These are phyloP conservation scores for Tetranychus piercei DNA, from an alignment of 2,888 invertebrate species.

Conservation along the genomic window DNA sequence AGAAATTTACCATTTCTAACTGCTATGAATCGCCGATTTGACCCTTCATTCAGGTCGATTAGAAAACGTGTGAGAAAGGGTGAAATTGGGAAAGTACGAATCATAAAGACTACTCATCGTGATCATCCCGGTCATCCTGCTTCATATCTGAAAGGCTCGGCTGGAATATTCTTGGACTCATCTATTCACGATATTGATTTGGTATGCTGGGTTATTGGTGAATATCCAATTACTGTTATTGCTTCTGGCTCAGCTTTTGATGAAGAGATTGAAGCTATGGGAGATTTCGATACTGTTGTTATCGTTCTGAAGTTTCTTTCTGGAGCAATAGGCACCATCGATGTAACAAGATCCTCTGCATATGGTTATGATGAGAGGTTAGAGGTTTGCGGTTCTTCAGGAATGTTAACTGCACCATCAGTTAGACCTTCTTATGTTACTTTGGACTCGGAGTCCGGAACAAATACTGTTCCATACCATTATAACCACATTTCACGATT, in stretches of 20 bases:
- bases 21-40: slow-evolving; percentile 49
- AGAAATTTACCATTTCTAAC: slow-evolving; percentile 42
- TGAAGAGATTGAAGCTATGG: slow-evolving; percentile 42
- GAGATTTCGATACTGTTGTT: slow-evolving; percentile 46
- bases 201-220: slow-evolving; percentile 45
- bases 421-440: slow-evolving; percentile 19
- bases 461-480: slow-evolving; percentile 38
- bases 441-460: slow-evolving; percentile 18
- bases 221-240: slow-evolving; percentile 43
- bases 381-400: slow-evolving; percentile 45
- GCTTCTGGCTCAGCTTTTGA: slow-evolving; percentile 41
- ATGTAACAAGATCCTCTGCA: slow-evolving; percentile 43
- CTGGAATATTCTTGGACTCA: slow-evolving; percentile 50
- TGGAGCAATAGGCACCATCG: slow-evolving; percentile 45
- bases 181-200: slow-evolving; percentile 50
- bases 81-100: slow-evolving; percentile 44
- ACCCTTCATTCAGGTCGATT: slow-evolving; percentile 41
- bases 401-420: slow-evolving; percentile 34
- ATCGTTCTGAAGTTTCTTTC: slow-evolving; percentile 44
- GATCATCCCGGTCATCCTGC: slow-evolving; percentile 47
- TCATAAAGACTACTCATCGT: slow-evolving; percentile 44
- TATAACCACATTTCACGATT: slow-evolving; percentile 46
- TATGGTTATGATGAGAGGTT: slow-evolving; percentile 52
- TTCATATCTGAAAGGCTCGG: slow-evolving; percentile 44
- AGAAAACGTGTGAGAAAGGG: slow-evolving; percentile 40